Evolutionary conservation across 2,888 invertebrate species (phyloP).

Genomic region (Drosophila ustulata): DNA sequence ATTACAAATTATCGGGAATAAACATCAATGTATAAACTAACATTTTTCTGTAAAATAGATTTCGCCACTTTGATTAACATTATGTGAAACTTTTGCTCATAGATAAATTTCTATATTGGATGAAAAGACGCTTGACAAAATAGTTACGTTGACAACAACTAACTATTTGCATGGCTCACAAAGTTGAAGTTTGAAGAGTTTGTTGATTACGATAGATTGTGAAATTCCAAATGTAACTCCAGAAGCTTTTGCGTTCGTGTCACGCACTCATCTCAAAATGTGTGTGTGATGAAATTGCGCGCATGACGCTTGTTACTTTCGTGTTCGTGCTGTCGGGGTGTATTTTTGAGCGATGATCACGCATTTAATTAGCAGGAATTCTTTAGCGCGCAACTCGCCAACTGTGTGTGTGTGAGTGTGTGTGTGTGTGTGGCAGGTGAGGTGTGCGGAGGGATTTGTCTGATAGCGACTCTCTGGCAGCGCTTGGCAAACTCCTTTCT

Average conservation of each 20-base stretch:
- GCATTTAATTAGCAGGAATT: constrained; percentile 79
- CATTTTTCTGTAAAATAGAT: too few relatives aligned
- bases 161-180: too few relatives aligned
- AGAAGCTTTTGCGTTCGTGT: constrained; percentile 12
- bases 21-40: too few relatives aligned
- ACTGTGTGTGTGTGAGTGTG: not conserved
- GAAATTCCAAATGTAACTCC: not conserved
- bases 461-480: constrained; percentile 21
- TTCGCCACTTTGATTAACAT: too few relatives aligned
- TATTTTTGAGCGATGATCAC: constrained; percentile 73
- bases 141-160: too few relatives aligned
- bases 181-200: not conserved
- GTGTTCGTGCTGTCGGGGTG: constrained; percentile 45
- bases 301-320: constrained; percentile 45
- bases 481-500: constrained; percentile 61
- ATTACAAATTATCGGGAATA: too few relatives aligned
- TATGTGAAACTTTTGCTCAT: not conserved
- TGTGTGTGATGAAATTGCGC: constrained; percentile 44
- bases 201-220: not conserved
- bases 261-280: constrained; percentile 28
- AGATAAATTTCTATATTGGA: not conserved
- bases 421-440: not conserved
- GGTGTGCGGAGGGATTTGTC: not conserved
- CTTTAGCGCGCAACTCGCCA: constrained; percentile 13
- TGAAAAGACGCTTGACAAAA: not conserved